Conservation (phyloP, 2,113 vertebrate species). For the Peromyscus maniculatus region DNA sequence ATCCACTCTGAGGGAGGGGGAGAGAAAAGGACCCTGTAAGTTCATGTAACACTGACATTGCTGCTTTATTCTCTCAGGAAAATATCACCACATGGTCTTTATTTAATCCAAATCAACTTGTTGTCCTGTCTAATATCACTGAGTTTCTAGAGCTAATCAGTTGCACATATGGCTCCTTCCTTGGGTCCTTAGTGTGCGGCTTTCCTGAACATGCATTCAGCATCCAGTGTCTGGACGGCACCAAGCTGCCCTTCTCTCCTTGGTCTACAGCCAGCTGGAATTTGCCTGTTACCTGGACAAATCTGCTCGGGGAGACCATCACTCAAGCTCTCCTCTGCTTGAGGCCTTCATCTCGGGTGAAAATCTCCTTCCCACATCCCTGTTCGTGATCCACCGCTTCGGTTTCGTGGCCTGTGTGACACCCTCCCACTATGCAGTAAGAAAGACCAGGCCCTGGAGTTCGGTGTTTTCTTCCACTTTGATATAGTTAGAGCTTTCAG, state of each 20-base stretch:
- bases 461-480: neutral
- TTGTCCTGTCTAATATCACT: neutral
- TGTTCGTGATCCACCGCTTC: neutral
- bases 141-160: neutral
- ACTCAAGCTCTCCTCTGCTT: neutral
- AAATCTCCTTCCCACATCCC: neutral
- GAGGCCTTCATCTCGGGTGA: neutral
- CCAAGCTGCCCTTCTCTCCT: neutral
- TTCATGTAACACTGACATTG: neutral
- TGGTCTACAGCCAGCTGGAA: neutral
- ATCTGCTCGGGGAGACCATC: neutral
- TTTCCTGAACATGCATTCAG: neutral
- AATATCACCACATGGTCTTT: slow-evolving; percentile 17
- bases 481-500: neutral
- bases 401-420: slow-evolving; percentile 27
- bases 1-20: neutral
- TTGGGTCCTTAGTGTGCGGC: neutral
- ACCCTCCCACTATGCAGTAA: neutral
- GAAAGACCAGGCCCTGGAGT: neutral
- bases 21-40: neutral
- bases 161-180: neutral
- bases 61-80: neutral
- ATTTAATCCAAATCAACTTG: neutral
- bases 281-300: neutral
- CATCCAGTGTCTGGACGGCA: neutral